Conservation (phyloP, 2,888 invertebrate species). For the Eutolmus rufibarbis region DNA sequence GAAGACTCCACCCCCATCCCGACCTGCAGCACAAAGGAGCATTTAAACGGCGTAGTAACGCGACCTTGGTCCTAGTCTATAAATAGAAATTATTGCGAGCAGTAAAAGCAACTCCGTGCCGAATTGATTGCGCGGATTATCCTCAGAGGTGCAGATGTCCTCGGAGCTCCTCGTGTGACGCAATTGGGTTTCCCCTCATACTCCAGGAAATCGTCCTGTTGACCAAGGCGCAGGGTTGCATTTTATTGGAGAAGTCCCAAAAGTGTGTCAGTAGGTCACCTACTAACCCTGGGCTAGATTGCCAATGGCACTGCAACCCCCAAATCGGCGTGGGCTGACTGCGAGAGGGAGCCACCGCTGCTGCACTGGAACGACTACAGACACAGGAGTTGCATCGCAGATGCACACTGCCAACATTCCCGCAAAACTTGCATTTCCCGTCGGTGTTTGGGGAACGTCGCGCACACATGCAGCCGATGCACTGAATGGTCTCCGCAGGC, state of each 20-base stretch:
- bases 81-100: not conserved
- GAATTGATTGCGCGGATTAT: not conserved
- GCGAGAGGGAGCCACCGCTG: not conserved
- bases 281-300: conserved; percentile 46
- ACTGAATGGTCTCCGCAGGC: not conserved
- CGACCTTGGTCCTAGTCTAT: not conserved
- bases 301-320: not conserved
- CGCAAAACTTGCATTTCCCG: not conserved
- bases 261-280: conserved; percentile 47
- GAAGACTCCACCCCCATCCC: not conserved
- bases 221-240: conserved; percentile 18
- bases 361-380: not conserved
- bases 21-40: not conserved
- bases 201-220: conserved; percentile 28
- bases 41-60: not conserved
- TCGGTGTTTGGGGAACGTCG: not conserved
- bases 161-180: not conserved
- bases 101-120: not conserved
- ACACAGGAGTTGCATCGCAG: not conserved
- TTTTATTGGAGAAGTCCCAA: not conserved
- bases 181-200: not conserved
- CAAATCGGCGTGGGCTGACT: not conserved
- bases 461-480: not conserved
- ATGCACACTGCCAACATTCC: not conserved
- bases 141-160: not conserved